A percentile compares a stretch with the other conserved stretches of the same genome.
These are phyloP conservation scores for Macheiramphus alcinus DNA, from an alignment of 2,113 vertebrate genomes.

Conservation along the genomic window DNA sequence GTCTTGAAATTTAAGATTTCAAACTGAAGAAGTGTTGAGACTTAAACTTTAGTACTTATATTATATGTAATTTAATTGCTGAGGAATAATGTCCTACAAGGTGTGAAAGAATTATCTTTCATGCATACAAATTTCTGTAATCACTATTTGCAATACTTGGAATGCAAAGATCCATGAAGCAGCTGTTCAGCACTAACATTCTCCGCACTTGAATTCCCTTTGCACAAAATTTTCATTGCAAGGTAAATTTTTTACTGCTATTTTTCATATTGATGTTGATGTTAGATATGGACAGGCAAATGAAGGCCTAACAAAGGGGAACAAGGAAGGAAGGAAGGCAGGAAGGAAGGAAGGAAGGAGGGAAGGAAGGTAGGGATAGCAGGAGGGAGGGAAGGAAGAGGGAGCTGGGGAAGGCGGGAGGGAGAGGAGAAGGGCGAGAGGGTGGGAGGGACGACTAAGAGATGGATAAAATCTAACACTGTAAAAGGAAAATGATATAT, in stretches of 20 bases:
- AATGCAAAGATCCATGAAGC: neutral
- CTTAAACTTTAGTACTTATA: neutral
- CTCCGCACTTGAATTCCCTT: neutral
- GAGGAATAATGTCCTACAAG: neutral
- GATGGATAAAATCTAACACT: neutral
- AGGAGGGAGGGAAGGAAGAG: neutral
- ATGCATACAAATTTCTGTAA: neutral
- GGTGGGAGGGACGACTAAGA: neutral
- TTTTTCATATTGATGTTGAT: neutral
- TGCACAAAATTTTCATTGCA: neutral
- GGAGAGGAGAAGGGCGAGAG: neutral
- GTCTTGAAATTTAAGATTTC: neutral
- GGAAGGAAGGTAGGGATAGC: neutral
- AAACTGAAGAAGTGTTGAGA: neutral
- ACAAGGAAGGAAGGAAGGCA: neutral
- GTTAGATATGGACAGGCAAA: neutral
- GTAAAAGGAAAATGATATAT: neutral
- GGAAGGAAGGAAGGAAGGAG: neutral
- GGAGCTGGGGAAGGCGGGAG: neutral
- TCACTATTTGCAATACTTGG: neutral
- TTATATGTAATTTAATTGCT: neutral
- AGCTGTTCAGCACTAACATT: neutral
- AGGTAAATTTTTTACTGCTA: neutral
- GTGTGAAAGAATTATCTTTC: neutral
- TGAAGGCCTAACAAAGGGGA: neutral